Evolutionary conservation across 2,113 vertebrate genomes (phyloP), one percentile per base, ranked within the genome.

Genomic region (Seriola quinqueradiata): DNA sequence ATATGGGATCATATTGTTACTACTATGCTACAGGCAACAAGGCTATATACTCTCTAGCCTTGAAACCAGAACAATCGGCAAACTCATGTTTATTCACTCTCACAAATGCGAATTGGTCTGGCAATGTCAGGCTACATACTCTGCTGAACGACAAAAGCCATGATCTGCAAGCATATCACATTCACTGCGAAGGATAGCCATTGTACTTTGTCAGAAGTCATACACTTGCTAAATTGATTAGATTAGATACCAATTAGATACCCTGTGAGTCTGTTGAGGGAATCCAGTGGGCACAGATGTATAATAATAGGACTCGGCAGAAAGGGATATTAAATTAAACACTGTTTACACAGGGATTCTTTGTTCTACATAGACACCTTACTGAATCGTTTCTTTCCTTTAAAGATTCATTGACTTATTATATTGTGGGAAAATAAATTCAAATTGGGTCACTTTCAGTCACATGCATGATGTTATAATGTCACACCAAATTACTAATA

Each of bases 231-330:
- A 73, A 86, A 82, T 12, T 72, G 75, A 89, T 87, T 83, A 40
- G 46, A 83, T 87, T 82, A 81, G 63, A 85, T 83, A 79, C 46
- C 61, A 83, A 88, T 86, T 84, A 89, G 72, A 77, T 72, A 72
- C 61, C 78, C 65, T 54, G 40, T 1, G 34, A 80, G 81, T 75
- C 75, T 72, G 72, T 78, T 75, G 60, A 82, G 55, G 34, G 72
- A 82, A 59, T 84, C 78, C 48, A 76, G 75, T 69, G 34, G 12
- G 86, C 75, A 73, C 69, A 71, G 83, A 59, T 57, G 67, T 75
- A 65, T 44, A 50, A 73, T 87, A 85, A 90, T 78, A 52, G 38
- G 36, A 87, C 60, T 83, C 9, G 13, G 61, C 77, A 87, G 65
- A 77, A 63, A 77, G 46, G 57, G 63, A 77, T 81, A 81, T 83